Percentiles rank a stretch among this genome's conserved stretches.
Conservation (phyloP, 2,888 invertebrate species). For the Luperina testacea region DNA sequence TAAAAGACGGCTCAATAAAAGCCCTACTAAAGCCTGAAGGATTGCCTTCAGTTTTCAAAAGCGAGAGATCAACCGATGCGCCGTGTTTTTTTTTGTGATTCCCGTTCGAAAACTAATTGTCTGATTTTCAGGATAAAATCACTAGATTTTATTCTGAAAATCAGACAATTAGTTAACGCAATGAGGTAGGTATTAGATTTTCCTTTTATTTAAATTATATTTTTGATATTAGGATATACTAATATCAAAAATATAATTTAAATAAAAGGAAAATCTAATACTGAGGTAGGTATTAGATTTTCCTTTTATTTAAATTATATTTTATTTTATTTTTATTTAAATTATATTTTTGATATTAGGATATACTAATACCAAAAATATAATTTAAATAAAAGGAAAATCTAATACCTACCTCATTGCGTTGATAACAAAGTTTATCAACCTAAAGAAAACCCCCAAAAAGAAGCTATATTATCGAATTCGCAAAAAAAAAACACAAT, state of each 20-base stretch:
- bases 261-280: too few relatives aligned
- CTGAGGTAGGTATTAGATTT: too few relatives aligned
- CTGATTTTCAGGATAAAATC: neutral
- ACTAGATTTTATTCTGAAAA: too few relatives aligned
- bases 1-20: neutral
- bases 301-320: too few relatives aligned
- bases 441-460: slow-evolving; percentile 1
- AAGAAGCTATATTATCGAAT: slow-evolving; percentile 21
- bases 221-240: too few relatives aligned
- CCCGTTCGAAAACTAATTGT: too few relatives aligned
- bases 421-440: neutral
- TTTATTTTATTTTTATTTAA: too few relatives aligned
- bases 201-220: neutral
- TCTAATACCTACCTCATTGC: too few relatives aligned
- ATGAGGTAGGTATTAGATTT: neutral
- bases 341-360: too few relatives aligned
- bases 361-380: too few relatives aligned
- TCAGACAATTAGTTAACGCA: too few relatives aligned
- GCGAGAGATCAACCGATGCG: neutral
- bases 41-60: slow-evolving; percentile 20
- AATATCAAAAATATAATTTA: too few relatives aligned
- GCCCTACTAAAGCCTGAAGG: neutral
- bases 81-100: neutral
- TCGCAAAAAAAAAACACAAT: slow-evolving; percentile 8
- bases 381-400: neutral